Evolutionary conservation across 2,797 vertebrate species (phyloP), one percentile per base, ranked within the genome.

Genomic region (Ctenopoma multispine): DNA sequence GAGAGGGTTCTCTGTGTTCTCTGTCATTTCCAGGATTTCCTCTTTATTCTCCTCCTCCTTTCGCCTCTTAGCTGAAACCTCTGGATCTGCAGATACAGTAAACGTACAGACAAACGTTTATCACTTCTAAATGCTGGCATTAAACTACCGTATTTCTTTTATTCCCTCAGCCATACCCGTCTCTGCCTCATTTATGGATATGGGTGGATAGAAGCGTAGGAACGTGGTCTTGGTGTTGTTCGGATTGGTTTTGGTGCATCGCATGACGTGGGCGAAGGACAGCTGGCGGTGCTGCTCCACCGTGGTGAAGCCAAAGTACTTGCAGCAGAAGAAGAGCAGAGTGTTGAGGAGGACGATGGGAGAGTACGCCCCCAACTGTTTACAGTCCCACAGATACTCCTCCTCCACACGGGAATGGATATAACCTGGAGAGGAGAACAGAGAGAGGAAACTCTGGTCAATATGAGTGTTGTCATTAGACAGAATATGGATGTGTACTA

Each of bases 311-410:
- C 96, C 96, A 73, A 99, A 99, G 75, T 95, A 96, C 92, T 99
- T 99, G 91, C 97, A 98, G 92, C 96, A 98, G 95, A 99, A 99
- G 92, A 97, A 99, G 2, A 99, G 94, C 82, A 99, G 94, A 0
- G 98, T 99, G 92, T 99, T 99, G 91, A 99, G 93, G 64, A 99
- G 95, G 79, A 99, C 97, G 0, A 97, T 97, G 67, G 98, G 98
- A 21, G 98, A 99, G 89, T 98, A 98, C 5, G 97, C 96, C 3
- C 98, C 98, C 87, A 99, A 82, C 93, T 99, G 98, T 72, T 99
- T 99, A 82, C 98, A 99, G 65, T 97, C 96, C 98, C 98, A 99
- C 80, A 99, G 89, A 83, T 97, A 97, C 57, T 97, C 97, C 91
- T 99, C 98, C 93, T 99, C 96, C 49, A 99, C 96, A 0, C 97